Evolutionary conservation across 2,113 vertebrate species (phyloP), one percentile per base, ranked within the genome.

Genomic region (Polypterus senegalus): DNA sequence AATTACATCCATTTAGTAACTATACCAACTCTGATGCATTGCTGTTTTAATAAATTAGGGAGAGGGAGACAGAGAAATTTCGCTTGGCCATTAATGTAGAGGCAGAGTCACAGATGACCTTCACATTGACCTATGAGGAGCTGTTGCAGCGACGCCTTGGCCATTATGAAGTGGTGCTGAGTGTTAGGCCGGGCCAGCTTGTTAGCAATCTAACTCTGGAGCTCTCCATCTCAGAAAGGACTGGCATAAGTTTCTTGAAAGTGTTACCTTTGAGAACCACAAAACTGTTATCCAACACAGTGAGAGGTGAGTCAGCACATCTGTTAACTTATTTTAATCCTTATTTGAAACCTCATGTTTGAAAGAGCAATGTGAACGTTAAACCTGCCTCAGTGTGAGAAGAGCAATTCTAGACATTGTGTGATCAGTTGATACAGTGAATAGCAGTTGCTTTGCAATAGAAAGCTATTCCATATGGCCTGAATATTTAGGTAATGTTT

Each of bases 21-120:
- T 8, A n/a, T 9, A 9, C 27, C 9, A 54, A 2, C 3, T 3
- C 53, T 54, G 9, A 44, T 5, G 58, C 27, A 3, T 5, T 9
- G 4, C 6, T 9, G 53, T 11, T 54, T 49, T 9, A 49, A 8
- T 48, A 10, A 57, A 58, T 6, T 70, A 91, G 85, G 67, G 85
- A 89, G 63, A 65, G 77, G 52, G 85, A 93, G 71, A 85, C 75
- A 0, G 86, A 91, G 65, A 90, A 84, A 75, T 91, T 92, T 56
- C 71, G 76, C 0, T 86, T 92, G 11, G 87, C 81, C 0, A 82
- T 86, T 58, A 90, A 72, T 3, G 82, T 90, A 3, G 83, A 82
- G 7, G 70, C 82, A 2, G 81, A 83, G 7, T 67, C 74, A 27
- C 73, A 71, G 1, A 69, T 83, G 57, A 78, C 73, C 58, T 92